Evolutionary conservation across 35 echinoderm and acorn worm species (phyloP).

Genomic region (Anneissia japonica): DNA sequence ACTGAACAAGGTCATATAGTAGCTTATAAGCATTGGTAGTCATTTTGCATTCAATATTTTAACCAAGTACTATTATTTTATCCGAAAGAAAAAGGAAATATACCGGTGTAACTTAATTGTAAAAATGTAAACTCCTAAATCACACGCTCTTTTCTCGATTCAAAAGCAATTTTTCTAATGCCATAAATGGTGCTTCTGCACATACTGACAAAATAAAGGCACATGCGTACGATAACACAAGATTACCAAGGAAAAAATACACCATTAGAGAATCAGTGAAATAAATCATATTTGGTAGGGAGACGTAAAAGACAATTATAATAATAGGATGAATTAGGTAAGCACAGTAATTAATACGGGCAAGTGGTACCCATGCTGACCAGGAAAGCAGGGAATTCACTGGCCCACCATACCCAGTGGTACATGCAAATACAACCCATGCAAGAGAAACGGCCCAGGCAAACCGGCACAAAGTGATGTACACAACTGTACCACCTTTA

Average conservation of each 20-base stretch:
- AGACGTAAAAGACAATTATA: constrained; percentile 34
- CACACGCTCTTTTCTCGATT: not conserved
- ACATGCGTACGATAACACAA: not conserved
- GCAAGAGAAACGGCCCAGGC: constrained; percentile 53
- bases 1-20: no score
- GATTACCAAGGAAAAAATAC: not conserved
- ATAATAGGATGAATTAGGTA: constrained; percentile 78
- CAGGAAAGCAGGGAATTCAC: constrained; percentile 68
- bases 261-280: not conserved
- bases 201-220: not conserved
- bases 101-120: no score
- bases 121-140: no score
- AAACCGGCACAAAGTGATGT: constrained; percentile 31
- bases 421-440: constrained; percentile 73
- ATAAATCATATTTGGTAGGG: not conserved
- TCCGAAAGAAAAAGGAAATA: no score
- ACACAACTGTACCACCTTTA: not conserved
- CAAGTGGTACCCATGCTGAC: constrained; percentile 56
- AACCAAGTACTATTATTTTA: no score
- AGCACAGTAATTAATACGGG: constrained; percentile 61
- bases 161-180: not conserved
- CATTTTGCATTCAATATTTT: no score
- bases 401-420: constrained; percentile 58
- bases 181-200: not conserved
- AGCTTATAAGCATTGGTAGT: no score